Evolutionary conservation across 2,797 vertebrate genomes (phyloP).

Genomic region (Gymnothorax javanicus): DNA sequence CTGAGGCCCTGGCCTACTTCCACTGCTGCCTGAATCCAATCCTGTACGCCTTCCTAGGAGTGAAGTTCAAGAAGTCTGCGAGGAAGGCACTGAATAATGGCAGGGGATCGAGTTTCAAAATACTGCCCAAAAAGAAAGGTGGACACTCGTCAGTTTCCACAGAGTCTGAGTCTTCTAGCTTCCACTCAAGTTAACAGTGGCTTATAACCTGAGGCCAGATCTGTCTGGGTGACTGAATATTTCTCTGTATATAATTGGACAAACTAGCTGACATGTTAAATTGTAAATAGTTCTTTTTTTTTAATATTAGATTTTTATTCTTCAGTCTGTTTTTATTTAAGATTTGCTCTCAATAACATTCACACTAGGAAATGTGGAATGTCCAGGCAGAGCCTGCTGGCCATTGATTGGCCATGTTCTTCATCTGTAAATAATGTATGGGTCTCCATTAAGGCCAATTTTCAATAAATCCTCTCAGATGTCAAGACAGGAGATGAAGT

Average conservation of each 20-base stretch:
- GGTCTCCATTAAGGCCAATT: neutral
- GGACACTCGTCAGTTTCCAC: slow-evolving; percentile 93
- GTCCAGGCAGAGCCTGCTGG: slow-evolving; percentile 53
- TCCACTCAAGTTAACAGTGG: slow-evolving; percentile 89
- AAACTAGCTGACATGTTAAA: slow-evolving; percentile 67
- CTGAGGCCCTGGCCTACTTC: slow-evolving; percentile 91
- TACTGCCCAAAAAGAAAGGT: slow-evolving; percentile 88
- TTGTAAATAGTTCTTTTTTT: slow-evolving; percentile 54
- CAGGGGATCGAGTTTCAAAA: slow-evolving; percentile 92
- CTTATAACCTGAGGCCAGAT: slow-evolving; percentile 3
- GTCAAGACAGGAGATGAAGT: neutral
- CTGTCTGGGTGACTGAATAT: slow-evolving; percentile 45
- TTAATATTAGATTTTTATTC: slow-evolving; percentile 36
- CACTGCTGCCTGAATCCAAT: slow-evolving; percentile 98
- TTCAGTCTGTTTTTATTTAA: slow-evolving; percentile 29
- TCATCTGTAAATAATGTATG: slow-evolving; percentile 5
- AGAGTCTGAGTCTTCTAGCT: slow-evolving; percentile 96
- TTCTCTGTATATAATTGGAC: slow-evolving; percentile 48
- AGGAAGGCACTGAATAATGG: slow-evolving; percentile 80
- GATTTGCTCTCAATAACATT: slow-evolving; percentile 34
- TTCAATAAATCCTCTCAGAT: neutral
- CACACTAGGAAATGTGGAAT: slow-evolving; percentile 37
- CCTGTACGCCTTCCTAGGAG: slow-evolving; percentile 95
- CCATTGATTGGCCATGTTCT: slow-evolving; percentile 39
- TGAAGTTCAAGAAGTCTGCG: slow-evolving; percentile 93